Conservation (phyloP, 2,888 invertebrate genomes). For the Serrognathus titanus region DNA sequence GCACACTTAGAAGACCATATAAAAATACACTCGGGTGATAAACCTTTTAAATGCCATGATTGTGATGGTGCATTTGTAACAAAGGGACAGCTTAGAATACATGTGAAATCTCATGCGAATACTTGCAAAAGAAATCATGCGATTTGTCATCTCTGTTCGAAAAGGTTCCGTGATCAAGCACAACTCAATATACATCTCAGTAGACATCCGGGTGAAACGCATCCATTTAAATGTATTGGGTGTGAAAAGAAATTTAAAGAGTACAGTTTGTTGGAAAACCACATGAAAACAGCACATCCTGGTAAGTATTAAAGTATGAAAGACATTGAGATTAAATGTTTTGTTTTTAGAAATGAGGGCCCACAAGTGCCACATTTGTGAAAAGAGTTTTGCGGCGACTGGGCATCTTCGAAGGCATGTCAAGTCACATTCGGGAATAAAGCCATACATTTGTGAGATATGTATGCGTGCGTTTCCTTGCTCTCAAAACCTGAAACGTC, state of each 20-base stretch:
- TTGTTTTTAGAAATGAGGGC: slow-evolving; percentile 18
- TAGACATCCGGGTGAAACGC: slow-evolving; percentile 31
- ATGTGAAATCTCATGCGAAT: slow-evolving; percentile 35
- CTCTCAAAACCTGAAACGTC: slow-evolving; percentile 38
- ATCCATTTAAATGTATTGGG: slow-evolving; percentile 36
- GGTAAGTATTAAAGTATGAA: slow-evolving; percentile 8
- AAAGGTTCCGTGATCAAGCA: slow-evolving; percentile 35
- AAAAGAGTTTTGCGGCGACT: slow-evolving; percentile 36
- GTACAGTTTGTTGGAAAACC: slow-evolving; percentile 32
- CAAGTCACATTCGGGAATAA: slow-evolving; percentile 40
- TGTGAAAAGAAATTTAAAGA: slow-evolving; percentile 39
- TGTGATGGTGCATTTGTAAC: slow-evolving; percentile 42
- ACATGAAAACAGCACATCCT: slow-evolving; percentile 31
- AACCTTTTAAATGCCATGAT: slow-evolving; percentile 39
- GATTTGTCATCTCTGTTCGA: slow-evolving; percentile 7
- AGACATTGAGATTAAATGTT: too few relatives aligned
- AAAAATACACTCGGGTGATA: slow-evolving; percentile 40
- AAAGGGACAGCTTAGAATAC: slow-evolving; percentile 37
- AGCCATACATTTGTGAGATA: slow-evolving; percentile 37
- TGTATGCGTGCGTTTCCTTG: slow-evolving; percentile 39
- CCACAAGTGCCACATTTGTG: slow-evolving; percentile 39
- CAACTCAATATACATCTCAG: slow-evolving; percentile 36
- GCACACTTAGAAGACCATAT: slow-evolving; percentile 43
- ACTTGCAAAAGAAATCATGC: slow-evolving; percentile 19
- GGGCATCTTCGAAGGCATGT: slow-evolving; percentile 40